These are phyloP conservation scores for Crematogaster levior DNA, from an alignment of 2,888 invertebrate species.

Conservation along the genomic window DNA sequence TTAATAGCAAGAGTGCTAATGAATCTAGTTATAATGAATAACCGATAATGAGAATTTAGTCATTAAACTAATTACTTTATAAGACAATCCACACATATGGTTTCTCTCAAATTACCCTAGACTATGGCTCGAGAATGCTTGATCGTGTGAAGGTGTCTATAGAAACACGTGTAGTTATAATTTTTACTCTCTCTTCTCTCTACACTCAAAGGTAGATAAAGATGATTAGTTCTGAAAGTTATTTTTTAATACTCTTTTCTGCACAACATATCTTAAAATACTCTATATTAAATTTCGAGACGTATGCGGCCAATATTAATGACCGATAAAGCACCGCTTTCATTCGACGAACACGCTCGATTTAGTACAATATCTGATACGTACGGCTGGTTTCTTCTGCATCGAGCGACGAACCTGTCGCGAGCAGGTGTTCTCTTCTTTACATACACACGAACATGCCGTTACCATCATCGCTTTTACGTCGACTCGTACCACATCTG, in stretches of 20 bases:
- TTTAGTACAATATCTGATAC: constrained; percentile 50
- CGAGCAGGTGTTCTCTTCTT: constrained; percentile 71
- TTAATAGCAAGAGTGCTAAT: constrained; percentile 21
- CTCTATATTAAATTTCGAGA: not conserved
- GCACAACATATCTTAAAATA: not conserved
- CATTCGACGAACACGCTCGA: constrained; percentile 74
- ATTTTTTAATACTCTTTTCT: not conserved
- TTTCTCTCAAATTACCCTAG: constrained; percentile 34
- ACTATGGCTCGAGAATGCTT: not conserved
- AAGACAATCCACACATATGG: constrained; percentile 10
- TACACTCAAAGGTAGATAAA: not conserved
- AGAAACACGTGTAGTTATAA: not conserved
- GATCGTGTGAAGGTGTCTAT: constrained; percentile 17
- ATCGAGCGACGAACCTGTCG: constrained; percentile 65
- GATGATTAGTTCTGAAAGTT: constrained; percentile 1
- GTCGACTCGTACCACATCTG: constrained; percentile 57
- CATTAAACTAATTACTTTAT: constrained; percentile 1
- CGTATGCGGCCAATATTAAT: not conserved
- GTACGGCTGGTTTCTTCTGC: constrained; percentile 61
- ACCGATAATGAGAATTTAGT: constrained; percentile 36
- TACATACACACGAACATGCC: constrained; percentile 58
- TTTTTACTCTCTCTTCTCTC: constrained; percentile 24
- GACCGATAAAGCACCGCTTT: constrained; percentile 57
- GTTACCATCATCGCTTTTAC: constrained; percentile 54
- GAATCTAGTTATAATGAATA: constrained; percentile 11